Evolutionary conservation across 1,140 invertebrate genomes (phyloP), one percentile per base, ranked within the genome.

Genomic region (Euwallacea similis): DNA sequence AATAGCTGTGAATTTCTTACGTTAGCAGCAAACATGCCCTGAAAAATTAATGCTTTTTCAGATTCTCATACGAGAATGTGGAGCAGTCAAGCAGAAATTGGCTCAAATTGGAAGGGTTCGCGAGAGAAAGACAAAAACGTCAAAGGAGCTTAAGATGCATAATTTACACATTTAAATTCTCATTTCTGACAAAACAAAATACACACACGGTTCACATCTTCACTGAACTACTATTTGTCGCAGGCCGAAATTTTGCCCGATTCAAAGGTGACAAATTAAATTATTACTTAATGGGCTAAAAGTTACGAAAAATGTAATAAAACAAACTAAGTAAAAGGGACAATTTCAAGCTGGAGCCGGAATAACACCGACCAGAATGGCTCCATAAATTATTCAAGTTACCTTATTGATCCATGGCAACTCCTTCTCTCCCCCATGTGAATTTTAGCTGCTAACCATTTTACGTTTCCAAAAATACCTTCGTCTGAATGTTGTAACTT

Each of bases 311-410:
- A 61, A 43, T 21, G 42, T 11, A 61, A 42, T 61, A 43, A 61
- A 61, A 9, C 21, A 42, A 61, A 61, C 11, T 43, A 61, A 61
- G 42, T 61, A 61, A 42, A 61, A 42, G 71, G 73, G 71, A 75
- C 72, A 77, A 73, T 69, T 69, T 74, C 69, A 73, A 74, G 75
- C 69, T 33, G 21, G 21, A 72, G 69, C 67, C 72, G 62, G 76
- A 75, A 76, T 75, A 77, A 72, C 72, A 73, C 74, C 73, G 77
- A 66, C 76, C 74, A 76, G 73, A 76, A 77, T 74, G 77, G 74
- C 76, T 79, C 76, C 76, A 75, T 77, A 77, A 79, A 79, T 79
- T 79, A 79, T 79, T 79, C 77, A 79, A 77, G 77, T 76, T 77
- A 76, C 73, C 74, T 76, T 79, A 79, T 79, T 77, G 77, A 79